Evolutionary conservation across 2,113 vertebrate species (phyloP), one percentile per base, ranked within the genome.

Genomic region (Delphinus delphis): DNA sequence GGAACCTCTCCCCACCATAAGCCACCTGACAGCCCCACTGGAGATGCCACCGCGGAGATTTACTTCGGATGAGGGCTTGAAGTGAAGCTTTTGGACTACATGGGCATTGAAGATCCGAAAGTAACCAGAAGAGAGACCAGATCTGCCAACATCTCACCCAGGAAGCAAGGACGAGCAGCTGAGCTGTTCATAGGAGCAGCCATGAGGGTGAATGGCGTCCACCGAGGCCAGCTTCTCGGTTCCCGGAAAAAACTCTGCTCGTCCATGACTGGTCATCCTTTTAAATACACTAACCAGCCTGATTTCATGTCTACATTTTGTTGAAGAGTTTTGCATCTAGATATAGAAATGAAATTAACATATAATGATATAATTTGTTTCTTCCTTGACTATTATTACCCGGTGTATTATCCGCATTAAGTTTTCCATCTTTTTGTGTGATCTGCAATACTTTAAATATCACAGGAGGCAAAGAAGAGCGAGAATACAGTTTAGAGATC

Each of bases 201-300:
- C 0, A 1, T 5, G 20, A 44, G 58, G 20, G 17, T 7, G 12
- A n/a, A 8, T 6, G n/a, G 5, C 0, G 0, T 21, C 81, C 8
- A 13, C 70, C 6, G 1, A 20, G 50, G 6, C 58, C 21, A 50
- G 10, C 36, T 7, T 28, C 83, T 11, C 2, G 0, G 28, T 5
- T 33, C 76, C 26, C 25, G 55, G 67, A 38, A 41, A 17, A 26
- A 38, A 63, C n/a, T 10, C 15, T 1, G 17, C 38, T 31, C 2
- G 5, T 28, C 47, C 1, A 1, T 0, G n/a, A 68, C 10, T 7
- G 65, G 44, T 18, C 44, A 50, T 13, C 77, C 63, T 18, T 53
- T 38, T 5, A 17, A 33, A 38, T 3, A 5, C 31, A 20, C 26
- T 2, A 7, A 21, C 41, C 47, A 28, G 8, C 44, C 8, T 23